These are phyloP conservation scores for Myotis davidii DNA, from an alignment of 2,113 vertebrate species.

Conservation along the genomic window DNA sequence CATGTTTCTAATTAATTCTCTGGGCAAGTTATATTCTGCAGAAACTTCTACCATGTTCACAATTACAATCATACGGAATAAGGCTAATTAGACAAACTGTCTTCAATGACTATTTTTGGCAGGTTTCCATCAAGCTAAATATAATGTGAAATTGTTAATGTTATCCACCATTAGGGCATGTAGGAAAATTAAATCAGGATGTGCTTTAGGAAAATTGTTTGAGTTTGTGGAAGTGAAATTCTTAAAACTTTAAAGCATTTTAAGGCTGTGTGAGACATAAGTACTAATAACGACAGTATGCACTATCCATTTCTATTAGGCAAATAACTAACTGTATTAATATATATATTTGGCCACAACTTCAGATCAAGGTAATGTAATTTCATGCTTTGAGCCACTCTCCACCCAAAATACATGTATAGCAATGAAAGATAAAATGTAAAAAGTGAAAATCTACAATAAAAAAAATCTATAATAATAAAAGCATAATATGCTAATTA, in stretches of 20 bases:
- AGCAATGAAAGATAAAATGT: slow-evolving; percentile 45
- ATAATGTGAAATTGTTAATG: slow-evolving; percentile 55
- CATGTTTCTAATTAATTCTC: slow-evolving; percentile 58
- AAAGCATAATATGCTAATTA: too few relatives aligned
- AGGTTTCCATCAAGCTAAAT: slow-evolving; percentile 37
- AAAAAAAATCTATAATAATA: too few relatives aligned
- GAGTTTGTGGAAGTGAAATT: slow-evolving; percentile 39
- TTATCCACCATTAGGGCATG: slow-evolving; percentile 20
- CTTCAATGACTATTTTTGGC: slow-evolving; percentile 35
- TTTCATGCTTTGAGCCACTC: slow-evolving; percentile 8
- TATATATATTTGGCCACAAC: not conserved
- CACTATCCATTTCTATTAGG: not conserved
- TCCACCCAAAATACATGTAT: not conserved
- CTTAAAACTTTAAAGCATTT: slow-evolving; percentile 38
- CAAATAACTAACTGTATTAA: slow-evolving; percentile 1
- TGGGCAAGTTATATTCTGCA: slow-evolving; percentile 12
- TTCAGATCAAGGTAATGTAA: slow-evolving; percentile 11
- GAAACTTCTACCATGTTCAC: slow-evolving; percentile 35
- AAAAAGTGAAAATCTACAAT: slow-evolving; percentile 18
- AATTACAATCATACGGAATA: slow-evolving; percentile 44
- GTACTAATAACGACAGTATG: not conserved
- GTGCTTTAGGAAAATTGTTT: slow-evolving; percentile 49
- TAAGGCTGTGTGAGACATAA: not conserved
- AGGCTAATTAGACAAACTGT: slow-evolving; percentile 52
- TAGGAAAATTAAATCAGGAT: slow-evolving; percentile 56